These are phyloP conservation scores for Thereva nobilitata DNA, from an alignment of 2,888 invertebrate genomes.

Conservation along the genomic window DNA sequence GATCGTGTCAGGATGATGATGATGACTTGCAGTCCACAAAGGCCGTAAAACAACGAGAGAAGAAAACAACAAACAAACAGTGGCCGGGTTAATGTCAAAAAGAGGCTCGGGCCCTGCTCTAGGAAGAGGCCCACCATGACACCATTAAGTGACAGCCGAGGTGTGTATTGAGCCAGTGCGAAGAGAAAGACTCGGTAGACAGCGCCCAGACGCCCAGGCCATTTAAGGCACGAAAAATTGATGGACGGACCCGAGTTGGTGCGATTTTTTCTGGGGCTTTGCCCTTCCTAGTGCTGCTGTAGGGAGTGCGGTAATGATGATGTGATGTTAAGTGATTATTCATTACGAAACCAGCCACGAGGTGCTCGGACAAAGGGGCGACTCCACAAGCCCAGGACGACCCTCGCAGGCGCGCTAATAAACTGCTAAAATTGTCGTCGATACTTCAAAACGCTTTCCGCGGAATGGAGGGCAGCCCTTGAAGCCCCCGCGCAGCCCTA, in stretches of 20 bases:
- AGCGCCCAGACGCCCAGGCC: constrained; percentile 22
- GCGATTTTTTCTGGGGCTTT: constrained; percentile 26
- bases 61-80: constrained; percentile 20
- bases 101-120: constrained; percentile 5
- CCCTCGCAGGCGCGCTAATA: too few relatives aligned
- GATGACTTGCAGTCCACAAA: constrained; percentile 38
- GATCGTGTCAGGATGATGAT: constrained; percentile 41
- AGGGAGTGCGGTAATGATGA: constrained; percentile 20
- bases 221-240: constrained; percentile 11
- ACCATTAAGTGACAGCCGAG: constrained; percentile 11
- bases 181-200: constrained; percentile 15
- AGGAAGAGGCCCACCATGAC: not conserved
- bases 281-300: constrained; percentile 2
- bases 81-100: constrained; percentile 12
- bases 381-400: not conserved
- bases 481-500: too few relatives aligned
- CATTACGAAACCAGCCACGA: not conserved
- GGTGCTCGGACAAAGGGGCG: not conserved
- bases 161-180: not conserved
- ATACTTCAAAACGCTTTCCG: too few relatives aligned
- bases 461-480: too few relatives aligned
- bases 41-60: constrained; percentile 16
- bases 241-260: constrained; percentile 23
- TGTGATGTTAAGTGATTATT: constrained; percentile 27
- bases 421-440: too few relatives aligned